Percentiles rank a stretch among this genome's conserved stretches.
These are phyloP conservation scores for Allacma fusca DNA, from an alignment of 2,888 invertebrate genomes.

Conservation along the genomic window DNA sequence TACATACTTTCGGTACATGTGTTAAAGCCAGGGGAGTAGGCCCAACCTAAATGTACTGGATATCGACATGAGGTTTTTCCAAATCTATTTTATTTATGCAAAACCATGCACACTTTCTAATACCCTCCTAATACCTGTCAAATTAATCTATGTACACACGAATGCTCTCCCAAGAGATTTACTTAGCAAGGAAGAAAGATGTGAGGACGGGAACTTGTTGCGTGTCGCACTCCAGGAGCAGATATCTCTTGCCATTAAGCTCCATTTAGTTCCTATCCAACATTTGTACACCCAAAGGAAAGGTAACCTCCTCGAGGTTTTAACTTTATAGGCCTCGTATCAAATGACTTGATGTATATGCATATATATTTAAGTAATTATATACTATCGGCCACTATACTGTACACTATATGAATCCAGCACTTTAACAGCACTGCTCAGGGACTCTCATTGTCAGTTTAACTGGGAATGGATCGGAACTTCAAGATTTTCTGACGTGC, in stretches of 20 bases:
- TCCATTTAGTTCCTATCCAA: conserved; percentile 7
- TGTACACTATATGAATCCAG: background rate
- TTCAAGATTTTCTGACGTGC: background rate
- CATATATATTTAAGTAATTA: background rate
- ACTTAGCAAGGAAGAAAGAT: background rate
- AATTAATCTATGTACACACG: conserved; percentile 55
- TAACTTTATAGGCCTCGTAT: background rate
- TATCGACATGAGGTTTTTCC: background rate
- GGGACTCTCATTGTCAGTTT: background rate
- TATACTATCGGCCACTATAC: background rate
- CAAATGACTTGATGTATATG: background rate
- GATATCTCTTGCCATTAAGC: conserved; percentile 1
- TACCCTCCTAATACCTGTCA: conserved; percentile 60
- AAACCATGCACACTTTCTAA: conserved; percentile 57
- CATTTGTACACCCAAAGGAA: no score
- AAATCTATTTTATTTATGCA: conserved; percentile 57
- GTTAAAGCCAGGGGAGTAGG: no score
- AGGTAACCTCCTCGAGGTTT: background rate
- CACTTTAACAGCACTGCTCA: background rate
- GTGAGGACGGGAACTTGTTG: conserved; percentile 16
- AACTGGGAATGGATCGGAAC: background rate
- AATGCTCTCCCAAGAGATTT: conserved; percentile 29
- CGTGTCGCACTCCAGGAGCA: conserved; percentile 8
- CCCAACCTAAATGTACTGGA: no score
- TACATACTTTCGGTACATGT: no score